These are phyloP conservation scores for Trichogramma evanescens DNA, from an alignment of 2,888 invertebrate species.

Conservation along the genomic window DNA sequence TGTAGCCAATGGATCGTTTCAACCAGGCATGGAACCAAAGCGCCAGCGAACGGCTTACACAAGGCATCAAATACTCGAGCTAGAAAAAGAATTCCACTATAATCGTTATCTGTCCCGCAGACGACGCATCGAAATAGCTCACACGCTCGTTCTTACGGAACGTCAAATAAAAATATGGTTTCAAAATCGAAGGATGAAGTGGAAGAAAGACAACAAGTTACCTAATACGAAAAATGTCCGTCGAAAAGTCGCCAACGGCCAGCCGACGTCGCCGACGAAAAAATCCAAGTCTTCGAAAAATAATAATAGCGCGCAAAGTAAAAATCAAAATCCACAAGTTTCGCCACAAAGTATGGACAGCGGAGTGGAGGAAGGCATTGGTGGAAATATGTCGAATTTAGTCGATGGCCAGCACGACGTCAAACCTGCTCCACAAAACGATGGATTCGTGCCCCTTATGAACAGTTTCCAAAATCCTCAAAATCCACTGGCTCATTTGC, in stretches of 20 bases:
- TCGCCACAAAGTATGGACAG: slow-evolving; percentile 40
- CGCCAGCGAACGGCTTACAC: slow-evolving; percentile 96
- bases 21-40: slow-evolving; percentile 92
- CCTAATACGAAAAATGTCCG: slow-evolving; percentile 77
- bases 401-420: slow-evolving; percentile 39
- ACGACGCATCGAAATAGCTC: slow-evolving; percentile 94
- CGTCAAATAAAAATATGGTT: slow-evolving; percentile 88
- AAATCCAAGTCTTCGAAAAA: slow-evolving; percentile 33
- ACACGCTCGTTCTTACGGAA: slow-evolving; percentile 87
- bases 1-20: slow-evolving; percentile 77
- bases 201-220: slow-evolving; percentile 82
- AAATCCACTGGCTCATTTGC: slow-evolving; percentile 48
- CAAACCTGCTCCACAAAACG: slow-evolving; percentile 26
- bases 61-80: slow-evolving; percentile 92
- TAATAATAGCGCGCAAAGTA: slow-evolving; percentile 63
- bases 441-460: slow-evolving; percentile 17
- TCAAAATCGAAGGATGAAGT: slow-evolving; percentile 78
- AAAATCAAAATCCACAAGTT: slow-evolving; percentile 50
- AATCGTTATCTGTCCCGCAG: slow-evolving; percentile 93
- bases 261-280: slow-evolving; percentile 26
- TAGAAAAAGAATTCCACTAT: slow-evolving; percentile 97
- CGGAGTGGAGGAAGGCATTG: slow-evolving; percentile 37
- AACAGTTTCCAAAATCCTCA: slow-evolving; percentile 22
- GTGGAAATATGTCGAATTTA: slow-evolving; percentile 25
- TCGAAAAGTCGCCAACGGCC: slow-evolving; percentile 52